Evolutionary conservation across 2,113 vertebrate species (phyloP).

Genomic region (Polypterus senegalus): DNA sequence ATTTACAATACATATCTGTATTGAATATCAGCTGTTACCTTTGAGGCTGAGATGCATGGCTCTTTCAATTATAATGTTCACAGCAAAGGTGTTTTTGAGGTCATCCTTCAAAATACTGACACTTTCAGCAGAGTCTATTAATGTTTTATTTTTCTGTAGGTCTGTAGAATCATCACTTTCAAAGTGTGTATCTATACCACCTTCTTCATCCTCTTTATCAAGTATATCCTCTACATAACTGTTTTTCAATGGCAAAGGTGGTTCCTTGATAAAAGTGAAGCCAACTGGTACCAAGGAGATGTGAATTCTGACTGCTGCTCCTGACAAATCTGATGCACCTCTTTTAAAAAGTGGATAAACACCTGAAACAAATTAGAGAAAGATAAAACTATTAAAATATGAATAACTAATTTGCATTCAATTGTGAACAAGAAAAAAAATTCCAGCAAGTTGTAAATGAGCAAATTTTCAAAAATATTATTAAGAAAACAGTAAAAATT

Average conservation of each 20-base stretch:
- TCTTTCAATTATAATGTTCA: constrained; percentile 65
- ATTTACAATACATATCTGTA: neutral
- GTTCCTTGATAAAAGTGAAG: constrained; percentile 6
- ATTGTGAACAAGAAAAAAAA: no score
- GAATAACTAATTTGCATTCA: no score
- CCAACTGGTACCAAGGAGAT: constrained; percentile 36
- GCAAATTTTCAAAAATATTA: no score
- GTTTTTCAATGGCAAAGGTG: constrained; percentile 9
- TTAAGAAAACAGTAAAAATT: no score
- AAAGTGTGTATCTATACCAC: neutral
- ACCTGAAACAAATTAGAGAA: constrained; percentile 39
- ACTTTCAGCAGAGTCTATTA: constrained; percentile 3
- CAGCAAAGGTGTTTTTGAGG: constrained; percentile 57
- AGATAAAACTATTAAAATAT: no score
- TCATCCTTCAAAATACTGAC: constrained; percentile 11
- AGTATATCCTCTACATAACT: constrained; percentile 33
- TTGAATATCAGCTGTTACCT: constrained; percentile 45
- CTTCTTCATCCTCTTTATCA: constrained; percentile 32
- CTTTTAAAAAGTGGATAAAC: constrained; percentile 78
- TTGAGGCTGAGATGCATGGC: constrained; percentile 89
- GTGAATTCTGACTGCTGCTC: constrained; percentile 76
- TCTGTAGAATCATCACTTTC: neutral
- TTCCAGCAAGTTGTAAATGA: no score
- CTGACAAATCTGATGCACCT: constrained; percentile 65
- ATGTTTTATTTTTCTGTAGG: constrained; percentile 18